Percentiles rank a stretch among this genome's conserved stretches.
Evolutionary conservation across 2,113 vertebrate species (phyloP).

Genomic region (Alligator mississippiensis): DNA sequence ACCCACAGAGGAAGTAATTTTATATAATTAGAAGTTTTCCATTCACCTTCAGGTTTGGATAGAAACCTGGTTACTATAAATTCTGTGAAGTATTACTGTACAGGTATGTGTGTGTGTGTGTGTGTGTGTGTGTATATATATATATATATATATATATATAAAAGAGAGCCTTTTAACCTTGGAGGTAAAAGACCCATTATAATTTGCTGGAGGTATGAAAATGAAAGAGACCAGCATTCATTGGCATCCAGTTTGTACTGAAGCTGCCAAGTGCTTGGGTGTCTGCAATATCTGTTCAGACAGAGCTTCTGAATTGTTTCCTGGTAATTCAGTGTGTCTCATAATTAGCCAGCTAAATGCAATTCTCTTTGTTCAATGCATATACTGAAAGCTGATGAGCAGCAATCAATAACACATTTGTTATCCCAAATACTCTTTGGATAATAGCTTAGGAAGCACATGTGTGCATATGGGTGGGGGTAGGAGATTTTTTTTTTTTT

Average conservation of each 20-base stretch:
- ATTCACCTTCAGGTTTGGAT: not conserved
- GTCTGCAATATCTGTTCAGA: not conserved
- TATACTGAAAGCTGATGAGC: conserved; percentile 35
- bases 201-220: not conserved
- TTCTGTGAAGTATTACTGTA: not conserved
- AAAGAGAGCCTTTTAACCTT: not conserved
- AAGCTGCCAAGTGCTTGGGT: not conserved
- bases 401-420: conserved; percentile 23
- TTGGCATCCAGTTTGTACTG: not conserved
- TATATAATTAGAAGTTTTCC: not conserved
- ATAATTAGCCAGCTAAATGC: conserved; percentile 38
- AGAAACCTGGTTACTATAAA: not conserved
- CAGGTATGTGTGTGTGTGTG: no score
- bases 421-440: conserved; percentile 25
- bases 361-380: conserved; percentile 17
- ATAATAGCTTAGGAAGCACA: not conserved
- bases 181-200: not conserved
- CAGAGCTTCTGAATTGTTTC: not conserved
- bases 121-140: no score
- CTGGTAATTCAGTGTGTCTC: not conserved
- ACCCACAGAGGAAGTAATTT: not conserved
- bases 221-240: not conserved
- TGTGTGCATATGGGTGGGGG: not conserved
- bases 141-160: no score
- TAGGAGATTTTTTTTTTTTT: not conserved